phyloP scores from a whole-genome alignment of 2,888 invertebrate genomes.

The Pheosia tremula region DNA sequence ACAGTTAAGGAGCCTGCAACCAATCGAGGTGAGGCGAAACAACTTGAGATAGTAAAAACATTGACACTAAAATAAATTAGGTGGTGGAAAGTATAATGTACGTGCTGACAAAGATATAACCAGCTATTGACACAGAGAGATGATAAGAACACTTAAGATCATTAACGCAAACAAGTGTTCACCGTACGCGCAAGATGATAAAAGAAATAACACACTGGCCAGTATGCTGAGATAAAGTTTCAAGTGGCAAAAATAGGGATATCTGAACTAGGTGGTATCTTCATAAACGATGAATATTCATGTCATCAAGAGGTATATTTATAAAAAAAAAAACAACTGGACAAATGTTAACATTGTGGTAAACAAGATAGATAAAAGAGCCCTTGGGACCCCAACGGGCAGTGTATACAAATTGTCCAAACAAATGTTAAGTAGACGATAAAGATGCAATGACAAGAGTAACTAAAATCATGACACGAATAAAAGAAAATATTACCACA shows the following conservation, averaged over 20 bases:
- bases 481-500: too few relatives aligned
- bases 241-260: conserved; percentile 11
- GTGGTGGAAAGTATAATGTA: conserved; percentile 8
- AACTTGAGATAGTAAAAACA: neutral
- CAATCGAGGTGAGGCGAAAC: neutral
- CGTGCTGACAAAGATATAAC: conserved; percentile 14
- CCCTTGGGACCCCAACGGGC: too few relatives aligned
- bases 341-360: too few relatives aligned
- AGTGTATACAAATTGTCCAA: too few relatives aligned
- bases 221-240: conserved; percentile 24
- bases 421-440: too few relatives aligned
- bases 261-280: conserved; percentile 24
- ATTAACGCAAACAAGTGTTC: conserved; percentile 18
- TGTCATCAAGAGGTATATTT: too few relatives aligned
- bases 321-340: too few relatives aligned
- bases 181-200: conserved; percentile 13
- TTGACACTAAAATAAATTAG: conserved; percentile 21
- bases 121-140: conserved; percentile 26
- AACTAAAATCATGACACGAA: too few relatives aligned
- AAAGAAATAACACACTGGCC: conserved; percentile 19
- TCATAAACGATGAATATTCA: too few relatives aligned
- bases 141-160: conserved; percentile 28
- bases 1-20: neutral
- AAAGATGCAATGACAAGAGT: too few relatives aligned
- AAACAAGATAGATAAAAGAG: too few relatives aligned